A percentile compares a stretch with the other conserved stretches of the same genome.
Evolutionary conservation across 2,113 vertebrate species (phyloP).

Genomic region (Bubo blakistoni): DNA sequence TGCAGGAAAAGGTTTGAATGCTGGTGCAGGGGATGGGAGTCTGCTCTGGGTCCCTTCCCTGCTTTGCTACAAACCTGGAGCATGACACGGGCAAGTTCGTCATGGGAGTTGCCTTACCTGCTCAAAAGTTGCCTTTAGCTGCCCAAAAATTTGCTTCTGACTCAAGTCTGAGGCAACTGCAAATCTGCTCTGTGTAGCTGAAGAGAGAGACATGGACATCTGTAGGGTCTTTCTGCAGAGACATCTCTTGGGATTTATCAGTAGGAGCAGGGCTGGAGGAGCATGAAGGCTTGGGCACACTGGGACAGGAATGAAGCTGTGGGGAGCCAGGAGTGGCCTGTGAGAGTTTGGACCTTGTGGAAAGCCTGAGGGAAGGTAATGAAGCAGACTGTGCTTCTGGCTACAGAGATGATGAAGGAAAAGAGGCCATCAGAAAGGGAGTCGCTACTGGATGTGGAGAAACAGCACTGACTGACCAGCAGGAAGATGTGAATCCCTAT

Average conservation of each 20-base stretch:
- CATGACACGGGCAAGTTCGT: accelerated
- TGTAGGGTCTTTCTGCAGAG: background rate
- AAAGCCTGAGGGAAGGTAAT: background rate
- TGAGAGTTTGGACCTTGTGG: background rate
- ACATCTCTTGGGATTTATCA: background rate
- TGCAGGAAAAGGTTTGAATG: background rate
- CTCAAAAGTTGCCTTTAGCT: background rate
- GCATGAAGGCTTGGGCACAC: accelerated
- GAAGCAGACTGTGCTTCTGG: background rate
- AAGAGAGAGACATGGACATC: background rate
- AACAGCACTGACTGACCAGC: background rate
- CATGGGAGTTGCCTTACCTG: background rate
- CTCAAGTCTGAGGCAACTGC: background rate
- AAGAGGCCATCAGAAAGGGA: background rate
- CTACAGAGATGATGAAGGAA: background rate
- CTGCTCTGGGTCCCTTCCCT: background rate
- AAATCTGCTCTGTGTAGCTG: background rate
- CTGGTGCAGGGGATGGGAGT: background rate
- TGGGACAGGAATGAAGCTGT: background rate
- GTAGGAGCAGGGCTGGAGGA: background rate
- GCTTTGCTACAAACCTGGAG: background rate
- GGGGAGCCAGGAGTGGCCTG: background rate
- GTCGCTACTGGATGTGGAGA: accelerated
- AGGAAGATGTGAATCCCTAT: background rate
- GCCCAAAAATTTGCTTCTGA: background rate